These are phyloP conservation scores for Noturus placidus DNA, from an alignment of 2,113 vertebrate genomes.

Conservation along the genomic window DNA sequence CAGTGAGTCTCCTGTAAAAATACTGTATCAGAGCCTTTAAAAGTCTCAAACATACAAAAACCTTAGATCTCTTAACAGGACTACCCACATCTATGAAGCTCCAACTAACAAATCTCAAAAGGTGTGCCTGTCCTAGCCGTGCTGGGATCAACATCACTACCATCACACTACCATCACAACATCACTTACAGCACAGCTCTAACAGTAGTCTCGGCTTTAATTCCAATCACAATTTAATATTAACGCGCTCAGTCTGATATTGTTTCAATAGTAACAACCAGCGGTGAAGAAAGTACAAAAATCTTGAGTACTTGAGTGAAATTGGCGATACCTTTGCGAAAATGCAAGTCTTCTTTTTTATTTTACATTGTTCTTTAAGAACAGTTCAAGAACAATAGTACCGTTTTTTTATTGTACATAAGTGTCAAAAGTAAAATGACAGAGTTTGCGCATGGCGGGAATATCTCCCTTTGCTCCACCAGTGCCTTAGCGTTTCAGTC, in stretches of 20 bases:
- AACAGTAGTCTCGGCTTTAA: neutral
- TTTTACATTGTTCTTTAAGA: too few relatives aligned
- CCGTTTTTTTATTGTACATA: neutral
- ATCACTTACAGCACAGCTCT: neutral
- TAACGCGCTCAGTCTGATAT: neutral
- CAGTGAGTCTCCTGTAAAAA: too few relatives aligned
- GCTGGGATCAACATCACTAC: too few relatives aligned
- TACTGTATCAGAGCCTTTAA: too few relatives aligned
- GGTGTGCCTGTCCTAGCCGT: too few relatives aligned
- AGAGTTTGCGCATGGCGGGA: neutral
- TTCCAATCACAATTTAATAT: neutral
- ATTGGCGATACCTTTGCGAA: too few relatives aligned
- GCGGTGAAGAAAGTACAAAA: neutral
- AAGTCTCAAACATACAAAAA: too few relatives aligned
- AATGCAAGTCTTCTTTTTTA: neutral
- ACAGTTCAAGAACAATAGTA: neutral
- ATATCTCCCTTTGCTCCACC: neutral
- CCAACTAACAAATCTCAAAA: too few relatives aligned
- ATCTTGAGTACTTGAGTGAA: neutral
- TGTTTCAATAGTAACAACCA: neutral
- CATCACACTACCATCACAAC: too few relatives aligned
- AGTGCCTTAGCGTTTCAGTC: neutral
- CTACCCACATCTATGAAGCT: too few relatives aligned
- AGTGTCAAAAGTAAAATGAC: neutral
- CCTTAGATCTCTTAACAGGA: too few relatives aligned